Percentiles rank a stretch among this genome's conserved stretches.
phyloP scores from a whole-genome alignment of 2,888 invertebrate species.

The Cephonodes hylas region DNA sequence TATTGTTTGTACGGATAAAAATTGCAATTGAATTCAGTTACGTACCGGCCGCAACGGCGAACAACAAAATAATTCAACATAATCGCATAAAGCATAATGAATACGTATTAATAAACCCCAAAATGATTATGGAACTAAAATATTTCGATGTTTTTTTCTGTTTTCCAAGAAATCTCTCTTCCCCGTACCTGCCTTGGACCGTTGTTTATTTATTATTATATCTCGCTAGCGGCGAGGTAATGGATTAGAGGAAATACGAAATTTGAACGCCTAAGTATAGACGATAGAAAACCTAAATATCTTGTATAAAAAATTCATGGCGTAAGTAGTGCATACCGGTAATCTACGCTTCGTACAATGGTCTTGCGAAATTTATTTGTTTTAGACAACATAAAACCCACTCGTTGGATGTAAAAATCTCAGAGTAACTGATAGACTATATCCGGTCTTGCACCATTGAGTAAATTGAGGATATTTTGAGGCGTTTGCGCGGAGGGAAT shows the following conservation, averaged over 20 bases:
- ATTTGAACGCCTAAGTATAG: constrained; percentile 24
- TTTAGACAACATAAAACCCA: neutral
- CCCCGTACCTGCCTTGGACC: constrained; percentile 16
- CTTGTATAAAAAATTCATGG: constrained; percentile 15
- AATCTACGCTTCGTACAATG: neutral
- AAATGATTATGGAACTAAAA: constrained; percentile 6
- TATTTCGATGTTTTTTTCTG: constrained; percentile 21
- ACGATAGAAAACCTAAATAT: constrained; percentile 26
- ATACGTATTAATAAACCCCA: neutral
- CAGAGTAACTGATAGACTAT: too few species aligned
- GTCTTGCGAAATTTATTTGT: neutral
- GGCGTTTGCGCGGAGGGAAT: neutral
- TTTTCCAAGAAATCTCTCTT: constrained; percentile 26
- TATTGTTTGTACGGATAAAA: constrained; percentile 6
- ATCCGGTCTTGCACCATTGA: neutral
- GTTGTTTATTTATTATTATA: constrained; percentile 34
- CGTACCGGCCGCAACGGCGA: neutral
- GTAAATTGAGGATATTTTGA: neutral
- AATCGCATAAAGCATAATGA: neutral
- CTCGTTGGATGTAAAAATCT: too few species aligned
- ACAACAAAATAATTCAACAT: neutral
- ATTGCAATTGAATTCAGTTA: constrained; percentile 8
- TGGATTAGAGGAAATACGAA: constrained; percentile 34
- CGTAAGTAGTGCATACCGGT: neutral
- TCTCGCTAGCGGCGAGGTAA: constrained; percentile 31